Base-by-base conservation (phyloP, 92 coral and sea anemone species). In the Parazoanthus darwini region DNA sequence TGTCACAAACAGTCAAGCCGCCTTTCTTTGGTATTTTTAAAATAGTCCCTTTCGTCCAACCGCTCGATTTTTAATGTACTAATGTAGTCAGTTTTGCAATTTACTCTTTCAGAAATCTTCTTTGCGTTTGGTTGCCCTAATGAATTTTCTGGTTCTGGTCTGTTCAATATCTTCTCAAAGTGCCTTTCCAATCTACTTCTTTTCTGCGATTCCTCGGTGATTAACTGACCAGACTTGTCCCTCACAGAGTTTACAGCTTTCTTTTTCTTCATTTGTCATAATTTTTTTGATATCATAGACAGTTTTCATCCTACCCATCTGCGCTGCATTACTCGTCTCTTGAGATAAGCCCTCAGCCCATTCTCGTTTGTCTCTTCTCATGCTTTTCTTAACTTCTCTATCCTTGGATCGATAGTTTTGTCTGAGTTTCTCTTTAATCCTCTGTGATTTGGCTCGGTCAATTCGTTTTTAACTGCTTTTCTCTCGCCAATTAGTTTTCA, bases 151-250 rank as follows among this genome's bases (percentile, higher is more conserved):
- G 80, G 80, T 77, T 77, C 80, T 22, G 80, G 80, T 77, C 80
- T 77, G 80, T 77, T 77, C 80, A 77, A 77, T 77, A 77, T 77
- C 56, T 39, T n/a, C 54, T 77, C 10, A 77, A 77, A 22, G 46
- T 42, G 54, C 54, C 43, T 48, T 77, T 77, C n/a, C 80, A 22
- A 77, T 77, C 80, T 77, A 77, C 11, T 4, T 77, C 54, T 77
- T 77, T 77, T 77, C 8, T 77, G 80, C 80, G 80, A 77, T 77
- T 77, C 80, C 80, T 38, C 56, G 26, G 80, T 77, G 80, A 77
- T 77, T 77, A 77, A 77, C 80, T 38, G 80, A 77, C 80, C 80
- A 77, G 56, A 77, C 80, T 77, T 77, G 26, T 77, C 80, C 56
- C 80, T 38, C 80, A 77, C 80, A 74, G 79, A 74, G 79, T 29